phyloP scores from a whole-genome alignment of 1,140 invertebrate genomes.

The Holcopasites calliopsidis region DNA sequence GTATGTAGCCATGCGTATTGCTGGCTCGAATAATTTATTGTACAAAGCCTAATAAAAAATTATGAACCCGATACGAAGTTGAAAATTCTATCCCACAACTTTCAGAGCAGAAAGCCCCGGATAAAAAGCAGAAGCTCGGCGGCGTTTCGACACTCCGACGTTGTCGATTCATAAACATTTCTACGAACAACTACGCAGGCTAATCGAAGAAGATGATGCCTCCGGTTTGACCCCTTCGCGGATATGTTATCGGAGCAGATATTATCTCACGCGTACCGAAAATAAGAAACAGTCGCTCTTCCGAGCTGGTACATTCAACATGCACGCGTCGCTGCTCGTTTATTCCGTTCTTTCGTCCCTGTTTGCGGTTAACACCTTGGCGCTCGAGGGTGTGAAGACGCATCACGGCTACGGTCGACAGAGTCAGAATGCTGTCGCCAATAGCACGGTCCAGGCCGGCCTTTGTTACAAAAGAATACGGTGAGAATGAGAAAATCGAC shows the following conservation, averaged over 20 bases:
- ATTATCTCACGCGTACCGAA: constrained; percentile 30
- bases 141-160: constrained; percentile 13
- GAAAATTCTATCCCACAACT: too few relatives aligned
- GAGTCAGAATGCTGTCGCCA: not conserved
- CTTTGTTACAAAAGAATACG: constrained; percentile 73
- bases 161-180: constrained; percentile 43
- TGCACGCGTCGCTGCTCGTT: constrained; percentile 47
- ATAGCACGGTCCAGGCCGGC: constrained; percentile 60
- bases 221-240: constrained; percentile 40
- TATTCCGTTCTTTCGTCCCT: constrained; percentile 42
- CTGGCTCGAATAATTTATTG: too few relatives aligned
- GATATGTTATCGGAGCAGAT: constrained; percentile 43
- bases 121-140: too few relatives aligned
- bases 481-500: constrained; percentile 63
- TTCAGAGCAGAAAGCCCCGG: too few relatives aligned
- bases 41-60: too few relatives aligned
- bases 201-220: constrained; percentile 23
- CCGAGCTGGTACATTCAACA: constrained; percentile 59
- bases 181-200: constrained; percentile 50
- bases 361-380: constrained; percentile 26
- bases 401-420: constrained; percentile 34
- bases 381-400: constrained; percentile 64
- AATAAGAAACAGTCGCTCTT: constrained; percentile 60
- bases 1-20: too few relatives aligned
- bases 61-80: too few relatives aligned